phyloP scores from a whole-genome alignment of 2,888 invertebrate genomes.

The Chirona hameri region DNA sequence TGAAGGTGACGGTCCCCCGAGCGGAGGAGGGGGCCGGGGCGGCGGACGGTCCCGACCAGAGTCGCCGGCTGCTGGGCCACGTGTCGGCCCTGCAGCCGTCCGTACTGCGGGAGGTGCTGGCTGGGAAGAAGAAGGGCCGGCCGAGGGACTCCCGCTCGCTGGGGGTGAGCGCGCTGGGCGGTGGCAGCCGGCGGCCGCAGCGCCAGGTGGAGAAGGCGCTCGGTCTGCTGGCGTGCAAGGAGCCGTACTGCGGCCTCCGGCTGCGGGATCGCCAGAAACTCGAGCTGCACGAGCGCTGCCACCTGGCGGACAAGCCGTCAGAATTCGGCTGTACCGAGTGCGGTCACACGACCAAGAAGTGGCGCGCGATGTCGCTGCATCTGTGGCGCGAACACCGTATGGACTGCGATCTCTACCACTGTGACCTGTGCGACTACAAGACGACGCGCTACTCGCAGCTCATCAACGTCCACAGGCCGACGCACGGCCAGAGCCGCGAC shows the following conservation, averaged over 20 bases:
- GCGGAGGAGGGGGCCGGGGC: neutral
- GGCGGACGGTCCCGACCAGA: neutral
- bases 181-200: neutral
- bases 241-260: slow-evolving; percentile 56
- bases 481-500: slow-evolving; percentile 63
- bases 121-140: neutral
- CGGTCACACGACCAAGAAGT: slow-evolving; percentile 52
- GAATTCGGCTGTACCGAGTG: slow-evolving; percentile 37
- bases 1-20: neutral
- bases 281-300: slow-evolving; percentile 63
- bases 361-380: slow-evolving; percentile 70
- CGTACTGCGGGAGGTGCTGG: neutral
- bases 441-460: slow-evolving; percentile 60
- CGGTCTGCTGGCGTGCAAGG: slow-evolving; percentile 50
- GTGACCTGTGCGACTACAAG: slow-evolving; percentile 61
- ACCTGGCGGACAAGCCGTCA: slow-evolving; percentile 43
- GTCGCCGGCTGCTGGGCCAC: neutral
- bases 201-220: neutral
- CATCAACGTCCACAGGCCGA: slow-evolving; percentile 68
- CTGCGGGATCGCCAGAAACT: slow-evolving; percentile 59
- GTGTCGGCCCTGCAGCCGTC: neutral
- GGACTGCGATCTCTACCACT: slow-evolving; percentile 74
- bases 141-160: neutral
- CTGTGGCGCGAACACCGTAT: slow-evolving; percentile 71
- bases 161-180: neutral